Base-by-base conservation (phyloP, 2,113 vertebrate genomes). In the Atlantisia rogersi region DNA sequence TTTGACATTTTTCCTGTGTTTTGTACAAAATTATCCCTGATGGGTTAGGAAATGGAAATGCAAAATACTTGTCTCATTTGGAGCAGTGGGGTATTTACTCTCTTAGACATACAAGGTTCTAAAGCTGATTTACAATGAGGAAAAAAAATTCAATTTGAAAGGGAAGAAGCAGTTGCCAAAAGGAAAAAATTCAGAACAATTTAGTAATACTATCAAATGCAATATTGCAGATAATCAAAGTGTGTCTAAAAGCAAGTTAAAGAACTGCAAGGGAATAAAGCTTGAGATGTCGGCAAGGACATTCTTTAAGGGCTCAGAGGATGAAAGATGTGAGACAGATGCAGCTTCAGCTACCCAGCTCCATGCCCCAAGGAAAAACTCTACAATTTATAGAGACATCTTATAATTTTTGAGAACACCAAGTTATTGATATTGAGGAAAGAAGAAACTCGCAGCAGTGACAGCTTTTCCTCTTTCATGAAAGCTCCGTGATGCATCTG, bases 151-250 rank as follows among this genome's bases (percentile, higher is more conserved):
- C 60, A 35, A 32, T 95, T 91, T 25, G 19, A 85, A 92, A 87
- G 13, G 31, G 12, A 75, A 87, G 52, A 59, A 79, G 35, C 2
- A 0, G 46, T 21, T 91, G 88, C 83, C 2, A 2, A 94, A 94
- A 88, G 79, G 85, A 87, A 94, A 83, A 71, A 29, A 75, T 93
- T 90, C 55, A 91, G 68, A 89, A 81, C 63, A 75, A 35, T 91
- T 86, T 87, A 94, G 90, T 74, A 90, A 92, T 64, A 63, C 48
- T 90, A 81, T 90, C 50, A 94, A 95, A 84, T 80, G 71, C 58
- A 96, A 89, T 90, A 92, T 71, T 91, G 91, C 69, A 94, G 69
- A 88, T 70, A 97, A 92, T 81, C 56, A 94, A 78, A 90, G 32
- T 35, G 59, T 79, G 59, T 92, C 81, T 59, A 56, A 52, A 40